A percentile compares a stretch with the other conserved stretches of the same genome.
These are phyloP conservation scores for Chymomyza costata DNA, from an alignment of 1,140 invertebrate genomes.

Conservation along the genomic window DNA sequence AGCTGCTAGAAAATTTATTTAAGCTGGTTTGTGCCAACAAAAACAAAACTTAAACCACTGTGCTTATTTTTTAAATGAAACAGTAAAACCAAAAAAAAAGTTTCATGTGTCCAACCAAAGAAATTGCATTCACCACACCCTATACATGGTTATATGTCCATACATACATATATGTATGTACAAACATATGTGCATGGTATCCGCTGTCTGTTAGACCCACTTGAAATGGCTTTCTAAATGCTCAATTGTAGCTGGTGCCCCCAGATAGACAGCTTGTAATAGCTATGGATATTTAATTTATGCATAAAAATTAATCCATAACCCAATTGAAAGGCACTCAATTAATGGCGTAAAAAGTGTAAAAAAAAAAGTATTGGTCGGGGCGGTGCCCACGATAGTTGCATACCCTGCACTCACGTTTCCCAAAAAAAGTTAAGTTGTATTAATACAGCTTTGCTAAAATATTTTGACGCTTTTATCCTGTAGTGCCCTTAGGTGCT, in stretches of 20 bases:
- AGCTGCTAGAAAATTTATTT: too few relatives aligned
- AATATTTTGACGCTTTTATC: too few relatives aligned
- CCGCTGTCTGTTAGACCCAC: too few relatives aligned
- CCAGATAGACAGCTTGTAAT: conserved; percentile 14
- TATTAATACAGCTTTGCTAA: too few relatives aligned
- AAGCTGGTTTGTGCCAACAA: too few relatives aligned
- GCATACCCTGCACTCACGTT: too few relatives aligned
- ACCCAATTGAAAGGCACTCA: conserved; percentile 70
- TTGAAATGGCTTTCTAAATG: conserved; percentile 71
- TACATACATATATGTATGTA: conserved; percentile 27
- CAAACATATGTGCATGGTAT: background rate
- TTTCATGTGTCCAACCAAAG: conserved; percentile 7
- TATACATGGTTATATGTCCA: conserved; percentile 20
- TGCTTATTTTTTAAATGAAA: too few relatives aligned
- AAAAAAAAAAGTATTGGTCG: conserved; percentile 53
- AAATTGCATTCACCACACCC: conserved; percentile 37
- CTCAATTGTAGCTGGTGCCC: conserved; percentile 20
- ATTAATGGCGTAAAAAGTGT: conserved; percentile 65
- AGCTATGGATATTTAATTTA: conserved; percentile 67
- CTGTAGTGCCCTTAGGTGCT: too few relatives aligned
- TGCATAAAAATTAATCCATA: conserved; percentile 73
- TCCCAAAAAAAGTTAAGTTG: too few relatives aligned
- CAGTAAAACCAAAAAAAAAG: too few relatives aligned
- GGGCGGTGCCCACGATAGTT: background rate
- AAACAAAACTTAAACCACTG: too few relatives aligned